phyloP scores from a whole-genome alignment of 2,888 invertebrate genomes.

The Unio pictorum region DNA sequence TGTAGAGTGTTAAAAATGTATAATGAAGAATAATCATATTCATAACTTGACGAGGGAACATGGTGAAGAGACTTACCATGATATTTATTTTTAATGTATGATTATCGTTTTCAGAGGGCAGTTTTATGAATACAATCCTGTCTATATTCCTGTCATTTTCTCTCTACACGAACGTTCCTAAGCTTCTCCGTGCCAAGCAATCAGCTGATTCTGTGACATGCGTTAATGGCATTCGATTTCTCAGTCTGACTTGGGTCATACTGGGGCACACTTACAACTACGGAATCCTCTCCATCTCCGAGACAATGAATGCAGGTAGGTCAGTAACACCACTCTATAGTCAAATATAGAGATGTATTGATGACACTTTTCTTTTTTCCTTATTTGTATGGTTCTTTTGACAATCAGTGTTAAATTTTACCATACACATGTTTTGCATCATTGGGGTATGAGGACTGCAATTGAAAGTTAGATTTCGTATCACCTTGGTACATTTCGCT shows the following conservation, averaged over 20 bases:
- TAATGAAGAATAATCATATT: no score
- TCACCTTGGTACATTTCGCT: no score
- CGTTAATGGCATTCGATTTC: constrained; percentile 79
- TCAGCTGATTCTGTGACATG: constrained; percentile 77
- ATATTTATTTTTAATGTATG: neutral
- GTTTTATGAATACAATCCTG: constrained; percentile 58
- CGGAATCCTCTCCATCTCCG: constrained; percentile 38
- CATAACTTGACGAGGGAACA: no score
- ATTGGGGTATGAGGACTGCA: no score
- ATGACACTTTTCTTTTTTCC: no score
- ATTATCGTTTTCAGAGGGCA: constrained; percentile 14
- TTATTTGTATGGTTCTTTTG: no score
- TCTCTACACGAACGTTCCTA: constrained; percentile 77
- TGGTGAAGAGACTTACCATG: no score
- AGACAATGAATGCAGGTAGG: constrained; percentile 26
- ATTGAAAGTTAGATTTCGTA: no score
- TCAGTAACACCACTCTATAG: neutral
- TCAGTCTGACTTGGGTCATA: constrained; percentile 57
- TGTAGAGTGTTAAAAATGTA: no score
- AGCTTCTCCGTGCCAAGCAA: constrained; percentile 74
- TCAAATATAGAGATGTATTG: no score
- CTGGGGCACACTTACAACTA: constrained; percentile 55
- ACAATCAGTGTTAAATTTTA: no score
- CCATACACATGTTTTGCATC: no score
- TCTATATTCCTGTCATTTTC: constrained; percentile 78